Evolutionary conservation across 1,140 invertebrate genomes (phyloP).

Genomic region (Adelges cooleyi): DNA sequence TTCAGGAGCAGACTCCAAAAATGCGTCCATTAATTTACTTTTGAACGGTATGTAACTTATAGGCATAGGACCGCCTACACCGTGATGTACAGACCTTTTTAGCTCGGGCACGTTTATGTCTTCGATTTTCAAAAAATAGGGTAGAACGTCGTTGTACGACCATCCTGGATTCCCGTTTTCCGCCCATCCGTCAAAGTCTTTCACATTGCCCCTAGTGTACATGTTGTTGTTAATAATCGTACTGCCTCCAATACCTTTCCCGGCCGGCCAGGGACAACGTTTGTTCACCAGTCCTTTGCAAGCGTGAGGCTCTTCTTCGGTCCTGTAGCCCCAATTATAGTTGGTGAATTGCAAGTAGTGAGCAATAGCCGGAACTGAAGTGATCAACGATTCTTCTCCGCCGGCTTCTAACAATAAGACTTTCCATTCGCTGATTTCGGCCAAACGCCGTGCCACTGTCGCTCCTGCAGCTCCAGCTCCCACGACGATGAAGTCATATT

Average conservation of each 20-base stretch:
- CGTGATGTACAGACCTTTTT: constrained; percentile 43
- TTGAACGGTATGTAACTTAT: constrained; percentile 40
- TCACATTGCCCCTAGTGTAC: constrained; percentile 65
- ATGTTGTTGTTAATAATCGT: constrained; percentile 76
- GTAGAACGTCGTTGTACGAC: constrained; percentile 54
- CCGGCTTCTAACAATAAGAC: constrained; percentile 50
- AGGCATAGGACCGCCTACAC: constrained; percentile 44
- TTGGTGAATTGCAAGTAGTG: constrained; percentile 43
- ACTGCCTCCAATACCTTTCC: constrained; percentile 56
- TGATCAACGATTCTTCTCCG: constrained; percentile 46
- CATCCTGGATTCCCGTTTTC: constrained; percentile 53
- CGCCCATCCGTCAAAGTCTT: constrained; percentile 67
- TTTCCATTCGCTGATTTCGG: constrained; percentile 36
- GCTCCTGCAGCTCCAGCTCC: constrained; percentile 39
- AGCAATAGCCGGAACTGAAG: constrained; percentile 29
- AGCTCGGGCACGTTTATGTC: constrained; percentile 42
- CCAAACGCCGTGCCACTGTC: constrained; percentile 34
- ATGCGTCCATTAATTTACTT: constrained; percentile 45
- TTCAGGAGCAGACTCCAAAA: constrained; percentile 50
- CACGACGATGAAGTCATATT: constrained; percentile 34
- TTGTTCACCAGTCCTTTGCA: constrained; percentile 43
- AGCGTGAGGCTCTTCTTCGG: constrained; percentile 38
- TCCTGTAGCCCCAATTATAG: constrained; percentile 58
- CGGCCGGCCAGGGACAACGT: constrained; percentile 47
- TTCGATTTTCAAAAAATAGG: constrained; percentile 53